Base-by-base conservation (phyloP, 2,797 vertebrate genomes). In the Melanotaenia nigrans region DNA sequence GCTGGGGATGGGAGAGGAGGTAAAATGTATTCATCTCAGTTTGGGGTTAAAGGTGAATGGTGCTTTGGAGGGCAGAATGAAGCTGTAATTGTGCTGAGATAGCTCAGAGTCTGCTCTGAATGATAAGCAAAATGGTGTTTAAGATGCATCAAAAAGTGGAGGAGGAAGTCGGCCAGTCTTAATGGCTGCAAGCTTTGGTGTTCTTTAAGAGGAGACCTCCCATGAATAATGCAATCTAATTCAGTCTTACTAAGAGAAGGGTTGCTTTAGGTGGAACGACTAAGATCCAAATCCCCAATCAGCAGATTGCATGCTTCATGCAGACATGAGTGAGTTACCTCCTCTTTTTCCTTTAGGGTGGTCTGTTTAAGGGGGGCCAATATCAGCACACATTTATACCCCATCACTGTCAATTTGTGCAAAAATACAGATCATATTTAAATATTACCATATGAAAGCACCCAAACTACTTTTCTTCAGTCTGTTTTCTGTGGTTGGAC, bases 151-250 rank as follows among this genome's bases (percentile, higher is more conserved):
- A 3, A 33, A 24, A 58, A 58, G 40, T 45, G 18, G 40, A 62
- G 30, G 33, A 67, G 62, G 57, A 68, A 59, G 76, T 65, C 65
- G 45, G 70, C 58, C 45, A 33, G 70, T 66, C 72, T 91, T 90
- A 90, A 92, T 91, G 87, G 87, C 83, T 59, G 66, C 10, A 70
- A 42, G 68, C 73, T 35, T 79, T 79, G 68, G 45, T 49, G 60
- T 76, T 87, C 81, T 79, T 87, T 78, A 79, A 84, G 73, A 73
- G 77, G 77, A 78, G 69, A 67, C 65, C 79, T 75, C 74, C 81
- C 84, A 89, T 94, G 83, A 94, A 94, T 93, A 90, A 93, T 92
- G 84, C 83, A 93, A 68, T 55, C 53, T 68, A n/a, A 73, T 84
- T 77, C 79, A 81, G 86, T 68, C 79, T 58, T 56, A 60, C 77